These are phyloP conservation scores for Lepas anatifera DNA, from an alignment of 2,888 invertebrate genomes.

Conservation along the genomic window DNA sequence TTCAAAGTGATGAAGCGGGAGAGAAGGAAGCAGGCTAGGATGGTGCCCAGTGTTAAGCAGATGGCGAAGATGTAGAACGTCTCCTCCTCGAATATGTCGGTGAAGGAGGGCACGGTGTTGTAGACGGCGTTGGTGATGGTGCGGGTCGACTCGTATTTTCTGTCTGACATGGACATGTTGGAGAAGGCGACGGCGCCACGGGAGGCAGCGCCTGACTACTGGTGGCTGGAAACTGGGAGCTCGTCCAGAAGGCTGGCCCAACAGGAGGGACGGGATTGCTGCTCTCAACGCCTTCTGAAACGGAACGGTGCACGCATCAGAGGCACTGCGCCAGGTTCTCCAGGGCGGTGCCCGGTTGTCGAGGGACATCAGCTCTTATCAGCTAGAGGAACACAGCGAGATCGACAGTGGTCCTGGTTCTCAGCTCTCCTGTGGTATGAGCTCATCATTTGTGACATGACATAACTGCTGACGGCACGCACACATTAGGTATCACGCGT, in stretches of 20 bases:
- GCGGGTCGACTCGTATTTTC: constrained; percentile 25
- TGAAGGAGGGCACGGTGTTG: constrained; percentile 82
- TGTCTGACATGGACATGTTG: constrained; percentile 17
- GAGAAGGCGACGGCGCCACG: too few species aligned
- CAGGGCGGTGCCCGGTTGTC: too few species aligned
- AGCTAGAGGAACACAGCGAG: neutral
- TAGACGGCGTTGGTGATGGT: constrained; percentile 64
- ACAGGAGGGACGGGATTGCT: too few species aligned
- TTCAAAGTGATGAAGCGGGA: constrained; percentile 79
- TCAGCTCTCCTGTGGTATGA: neutral
- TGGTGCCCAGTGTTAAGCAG: constrained; percentile 63
- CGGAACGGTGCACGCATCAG: too few species aligned
- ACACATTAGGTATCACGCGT: too few species aligned
- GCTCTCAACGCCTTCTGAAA: too few species aligned
- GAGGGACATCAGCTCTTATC: constrained; percentile 3
- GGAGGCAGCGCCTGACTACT: too few species aligned
- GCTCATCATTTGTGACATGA: constrained; percentile 5
- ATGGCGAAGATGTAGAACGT: constrained; percentile 88
- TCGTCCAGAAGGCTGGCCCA: too few species aligned
- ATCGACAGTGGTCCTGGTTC: neutral
- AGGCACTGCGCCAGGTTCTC: too few species aligned
- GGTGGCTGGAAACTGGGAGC: too few species aligned
- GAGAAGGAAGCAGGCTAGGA: constrained; percentile 65
- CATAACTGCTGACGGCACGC: too few species aligned
- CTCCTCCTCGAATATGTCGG: constrained; percentile 95